These are phyloP conservation scores for Drosophila chauvacae DNA, from an alignment of 1,140 invertebrate genomes.

Conservation along the genomic window DNA sequence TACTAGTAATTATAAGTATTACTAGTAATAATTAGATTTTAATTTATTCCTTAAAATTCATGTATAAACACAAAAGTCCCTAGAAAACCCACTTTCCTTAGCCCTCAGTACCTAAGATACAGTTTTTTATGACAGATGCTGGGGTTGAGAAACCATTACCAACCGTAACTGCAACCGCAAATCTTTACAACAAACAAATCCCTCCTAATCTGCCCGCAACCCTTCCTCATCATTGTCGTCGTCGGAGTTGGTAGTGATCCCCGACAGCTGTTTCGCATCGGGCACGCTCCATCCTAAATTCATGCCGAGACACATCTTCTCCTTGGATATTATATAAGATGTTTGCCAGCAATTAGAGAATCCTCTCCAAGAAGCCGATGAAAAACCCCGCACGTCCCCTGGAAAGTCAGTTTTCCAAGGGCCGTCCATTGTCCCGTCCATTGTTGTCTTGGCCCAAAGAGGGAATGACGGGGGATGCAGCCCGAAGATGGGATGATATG, in stretches of 20 bases:
- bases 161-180: conserved; percentile 54
- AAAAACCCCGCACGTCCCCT: conserved; percentile 59
- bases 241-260: conserved; percentile 6
- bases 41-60: background rate
- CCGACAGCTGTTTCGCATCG: conserved; percentile 68
- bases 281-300: conserved; percentile 72
- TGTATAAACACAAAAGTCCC: background rate
- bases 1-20: too few species aligned
- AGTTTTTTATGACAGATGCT: conserved; percentile 28
- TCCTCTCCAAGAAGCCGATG: conserved; percentile 38
- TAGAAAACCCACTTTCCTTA: background rate
- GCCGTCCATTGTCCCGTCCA: conserved; percentile 61
- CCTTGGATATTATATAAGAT: conserved; percentile 66
- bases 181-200: conserved; percentile 63
- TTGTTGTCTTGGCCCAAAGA: conserved; percentile 55
- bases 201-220: conserved; percentile 64
- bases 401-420: conserved; percentile 71
- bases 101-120: background rate
- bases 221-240: conserved; percentile 48
- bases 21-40: too few species aligned
- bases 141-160: background rate
- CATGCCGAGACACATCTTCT: conserved; percentile 54
- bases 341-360: conserved; percentile 68
- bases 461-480: conserved; percentile 23
- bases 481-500: conserved; percentile 7